Evolutionary conservation across 1,140 invertebrate species (phyloP), one percentile per base, ranked within the genome.

Genomic region (Apis laboriosa): DNA sequence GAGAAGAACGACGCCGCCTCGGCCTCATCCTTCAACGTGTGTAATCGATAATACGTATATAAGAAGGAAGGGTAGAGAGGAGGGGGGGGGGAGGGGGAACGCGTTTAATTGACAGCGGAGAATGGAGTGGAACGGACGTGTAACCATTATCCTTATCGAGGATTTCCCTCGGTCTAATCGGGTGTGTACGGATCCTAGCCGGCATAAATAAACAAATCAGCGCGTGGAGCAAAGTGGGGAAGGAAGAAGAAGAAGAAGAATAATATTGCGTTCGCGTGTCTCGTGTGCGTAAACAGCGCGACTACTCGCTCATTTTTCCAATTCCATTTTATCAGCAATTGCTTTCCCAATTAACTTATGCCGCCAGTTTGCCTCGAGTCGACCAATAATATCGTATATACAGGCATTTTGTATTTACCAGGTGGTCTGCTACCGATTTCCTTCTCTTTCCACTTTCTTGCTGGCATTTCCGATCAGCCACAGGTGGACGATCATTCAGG

Each of bases 271-370:
- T 19, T 55, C 58, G 28, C 77, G 49, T 78, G 77, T 78, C 77
- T 19, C 43, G 55, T 9, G 17, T 21, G 28, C 34, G 49, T 12
- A 51, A 7, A n/a, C 70, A n/a, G 61, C 55, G 72, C 66, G 61
- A 61, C 34, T 60, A 21, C 5, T 24, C 19, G 9, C 17, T 21
- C 12, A 51, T 21, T 80, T 64, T 61, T 73, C 53, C 51, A 13
- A 51, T 61, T 78, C 56, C 12, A 19, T 24, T 34, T 76, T 81
- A 81, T 81, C 72, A 15, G 43, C 24, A 64, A 76, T 76, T 67
- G 79, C 63, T 13, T 60, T 2, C n/a, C 75, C 63, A 13, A 81
- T 75, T 76, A 75, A 81, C 21, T 13, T 7, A 28, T 13, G 28
- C 15, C n/a, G 53, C 9, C 13, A 56, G 61, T 19, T 73, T 24